These are phyloP conservation scores for Antitype chi DNA, from an alignment of 2,888 invertebrate species.

Conservation along the genomic window DNA sequence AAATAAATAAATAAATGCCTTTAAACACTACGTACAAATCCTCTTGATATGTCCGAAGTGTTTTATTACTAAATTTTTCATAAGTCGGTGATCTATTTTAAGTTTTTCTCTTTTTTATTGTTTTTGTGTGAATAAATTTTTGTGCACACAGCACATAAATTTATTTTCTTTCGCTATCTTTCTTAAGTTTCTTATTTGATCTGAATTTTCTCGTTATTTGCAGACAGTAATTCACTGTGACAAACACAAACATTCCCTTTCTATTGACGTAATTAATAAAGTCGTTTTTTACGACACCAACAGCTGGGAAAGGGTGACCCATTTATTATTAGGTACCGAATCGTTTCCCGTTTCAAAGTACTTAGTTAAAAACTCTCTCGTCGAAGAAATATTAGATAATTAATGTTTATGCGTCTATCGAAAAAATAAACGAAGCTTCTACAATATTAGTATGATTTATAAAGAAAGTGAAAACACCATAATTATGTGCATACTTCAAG, in stretches of 20 bases:
- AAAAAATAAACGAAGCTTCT: background rate
- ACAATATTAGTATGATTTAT: conserved; percentile 3
- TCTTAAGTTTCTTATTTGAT: too few species aligned
- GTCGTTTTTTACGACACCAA: conserved; percentile 18
- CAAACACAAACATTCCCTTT: background rate
- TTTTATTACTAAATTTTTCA: too few species aligned
- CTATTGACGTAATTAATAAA: conserved; percentile 11
- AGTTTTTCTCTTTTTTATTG: too few species aligned
- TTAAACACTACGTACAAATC: background rate
- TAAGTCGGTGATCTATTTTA: too few species aligned
- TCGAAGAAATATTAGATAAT: background rate
- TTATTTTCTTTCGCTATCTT: too few species aligned
- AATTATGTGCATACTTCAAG: conserved; percentile 4
- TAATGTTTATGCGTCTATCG: background rate
- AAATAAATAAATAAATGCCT: background rate
- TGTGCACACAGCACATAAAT: too few species aligned
- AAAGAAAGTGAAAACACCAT: conserved; percentile 45
- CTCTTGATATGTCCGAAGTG: too few species aligned
- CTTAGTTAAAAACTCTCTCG: conserved; percentile 12
- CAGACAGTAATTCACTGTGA: background rate
- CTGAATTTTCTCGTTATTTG: background rate
- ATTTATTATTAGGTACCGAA: conserved; percentile 7
- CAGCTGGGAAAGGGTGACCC: conserved; percentile 22
- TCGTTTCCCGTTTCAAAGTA: conserved; percentile 17
- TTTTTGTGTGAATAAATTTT: too few species aligned